A percentile compares a stretch with the other conserved stretches of the same genome.
Evolutionary conservation across 1,140 invertebrate genomes (phyloP).

Genomic region (Drosophila carrolli): DNA sequence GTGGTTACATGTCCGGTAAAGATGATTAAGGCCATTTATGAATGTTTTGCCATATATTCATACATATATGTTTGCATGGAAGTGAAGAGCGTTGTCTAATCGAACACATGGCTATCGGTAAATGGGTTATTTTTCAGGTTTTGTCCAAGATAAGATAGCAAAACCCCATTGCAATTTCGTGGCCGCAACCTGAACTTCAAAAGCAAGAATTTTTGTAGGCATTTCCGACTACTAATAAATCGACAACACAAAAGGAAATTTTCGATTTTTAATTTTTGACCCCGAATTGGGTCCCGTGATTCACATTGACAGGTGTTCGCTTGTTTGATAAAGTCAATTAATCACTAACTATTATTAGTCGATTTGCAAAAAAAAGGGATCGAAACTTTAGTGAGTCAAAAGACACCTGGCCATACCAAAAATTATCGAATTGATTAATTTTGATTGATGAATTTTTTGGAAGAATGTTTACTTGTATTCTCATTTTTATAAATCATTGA

Average conservation of each 20-base stretch:
- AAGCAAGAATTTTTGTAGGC: background rate
- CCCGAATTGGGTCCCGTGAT: conserved; percentile 10
- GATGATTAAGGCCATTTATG: conserved; percentile 54
- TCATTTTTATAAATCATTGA: too few relatives aligned
- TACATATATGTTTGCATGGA: too few relatives aligned
- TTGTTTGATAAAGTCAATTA: conserved; percentile 33
- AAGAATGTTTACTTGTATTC: too few relatives aligned
- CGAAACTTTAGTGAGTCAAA: conserved; percentile 15
- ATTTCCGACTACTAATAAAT: conserved; percentile 23
- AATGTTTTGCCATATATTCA: conserved; percentile 14
- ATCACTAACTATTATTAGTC: conserved; percentile 30
- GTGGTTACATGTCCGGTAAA: conserved; percentile 22
- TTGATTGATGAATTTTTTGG: conserved; percentile 29
- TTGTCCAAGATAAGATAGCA: conserved; percentile 33
- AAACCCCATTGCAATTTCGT: conserved; percentile 19
- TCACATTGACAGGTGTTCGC: conserved; percentile 25
- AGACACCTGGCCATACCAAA: conserved; percentile 10
- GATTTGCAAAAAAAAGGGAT: background rate
- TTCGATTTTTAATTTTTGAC: conserved; percentile 18
- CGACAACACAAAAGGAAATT: conserved; percentile 12
- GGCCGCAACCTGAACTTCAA: conserved; percentile 4
- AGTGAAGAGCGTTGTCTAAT: conserved; percentile 34
- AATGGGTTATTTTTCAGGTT: conserved; percentile 39
- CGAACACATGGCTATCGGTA: conserved; percentile 42
- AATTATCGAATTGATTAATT: conserved; percentile 14